These are phyloP conservation scores for Actinernus sp. DNA, from an alignment of 92 coral and sea anemone species.

Conservation along the genomic window DNA sequence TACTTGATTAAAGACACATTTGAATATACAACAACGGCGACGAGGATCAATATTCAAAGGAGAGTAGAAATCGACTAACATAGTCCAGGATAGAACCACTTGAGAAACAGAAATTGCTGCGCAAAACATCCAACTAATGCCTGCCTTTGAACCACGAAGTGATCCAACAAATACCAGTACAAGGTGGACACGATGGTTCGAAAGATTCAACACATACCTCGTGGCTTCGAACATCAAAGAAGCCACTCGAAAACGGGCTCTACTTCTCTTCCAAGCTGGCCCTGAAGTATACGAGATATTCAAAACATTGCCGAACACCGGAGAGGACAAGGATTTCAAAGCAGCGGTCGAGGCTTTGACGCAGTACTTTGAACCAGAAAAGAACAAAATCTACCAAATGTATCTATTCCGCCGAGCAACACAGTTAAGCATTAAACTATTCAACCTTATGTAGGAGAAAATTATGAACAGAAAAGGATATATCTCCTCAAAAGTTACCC, in stretches of 20 bases:
- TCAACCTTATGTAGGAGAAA: too few species aligned
- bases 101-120: not conserved
- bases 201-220: constrained; percentile 20
- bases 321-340: too few species aligned
- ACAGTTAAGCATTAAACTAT: too few species aligned
- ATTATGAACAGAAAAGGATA: too few species aligned
- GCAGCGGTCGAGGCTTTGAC: too few species aligned
- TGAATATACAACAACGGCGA: constrained; percentile 13
- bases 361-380: constrained; percentile 21
- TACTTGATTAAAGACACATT: too few species aligned
- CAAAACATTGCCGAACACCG: constrained; percentile 17
- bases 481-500: too few species aligned
- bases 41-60: constrained; percentile 5
- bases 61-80: too few species aligned
- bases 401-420: constrained; percentile 18
- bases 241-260: constrained; percentile 14
- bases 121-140: constrained; percentile 2
- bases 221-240: constrained; percentile 16
- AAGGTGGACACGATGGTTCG: constrained; percentile 15
- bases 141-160: constrained; percentile 15
- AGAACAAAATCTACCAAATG: constrained; percentile 16
- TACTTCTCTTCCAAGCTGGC: constrained; percentile 31
- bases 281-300: constrained; percentile 43
- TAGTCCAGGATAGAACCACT: not conserved
- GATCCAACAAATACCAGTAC: constrained; percentile 35